Evolutionary conservation across 1,140 invertebrate species (phyloP), one percentile per base, ranked within the genome.

Genomic region (Laupala kohalensis): DNA sequence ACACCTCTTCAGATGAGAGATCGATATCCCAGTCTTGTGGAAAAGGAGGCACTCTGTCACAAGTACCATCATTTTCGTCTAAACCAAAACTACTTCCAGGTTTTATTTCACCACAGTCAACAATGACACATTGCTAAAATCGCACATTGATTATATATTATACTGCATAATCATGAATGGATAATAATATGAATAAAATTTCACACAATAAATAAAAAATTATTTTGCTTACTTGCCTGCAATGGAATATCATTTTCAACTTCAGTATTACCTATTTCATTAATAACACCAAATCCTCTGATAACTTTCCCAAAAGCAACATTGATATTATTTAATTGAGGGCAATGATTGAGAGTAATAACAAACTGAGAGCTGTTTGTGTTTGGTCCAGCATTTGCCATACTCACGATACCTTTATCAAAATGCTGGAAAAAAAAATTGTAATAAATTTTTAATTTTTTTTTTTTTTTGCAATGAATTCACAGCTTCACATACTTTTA

Each of bases 281-380:
- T 79, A 0, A 92, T 79, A 5, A 91, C 81, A 13, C 85, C 85
- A 66, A 92, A 79, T 23, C 92, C 93, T 77, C 87, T 89, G 6
- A 87, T 76, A 9, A 95, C 90, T 73, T 84, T 84, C 1, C 96
- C 96, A 81, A 98, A 96, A 27, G 94, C 93, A 2, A 97, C 92
- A 81, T 98, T 95, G 28, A 86, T 91, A 13, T 89, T 90, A 81
- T 98, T 92, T 26, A 98, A 81, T 76, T 97, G 95, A 27, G 88
- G 83, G 76, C 92, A 93, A 5, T 90, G 86, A 0, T 88, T 90
- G 15, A 90, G 87, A 4, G 94, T 95, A 25, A 99, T 93, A 76
- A 97, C 96, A 82, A 99, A 98, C 81, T 99, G 96, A 6, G 93
- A 96, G 70, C 90, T 93, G 78, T 97, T 98, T 63, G 91, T 92